phyloP scores from a whole-genome alignment of 2,113 vertebrate genomes.

The Pseudonaja textilis region DNA sequence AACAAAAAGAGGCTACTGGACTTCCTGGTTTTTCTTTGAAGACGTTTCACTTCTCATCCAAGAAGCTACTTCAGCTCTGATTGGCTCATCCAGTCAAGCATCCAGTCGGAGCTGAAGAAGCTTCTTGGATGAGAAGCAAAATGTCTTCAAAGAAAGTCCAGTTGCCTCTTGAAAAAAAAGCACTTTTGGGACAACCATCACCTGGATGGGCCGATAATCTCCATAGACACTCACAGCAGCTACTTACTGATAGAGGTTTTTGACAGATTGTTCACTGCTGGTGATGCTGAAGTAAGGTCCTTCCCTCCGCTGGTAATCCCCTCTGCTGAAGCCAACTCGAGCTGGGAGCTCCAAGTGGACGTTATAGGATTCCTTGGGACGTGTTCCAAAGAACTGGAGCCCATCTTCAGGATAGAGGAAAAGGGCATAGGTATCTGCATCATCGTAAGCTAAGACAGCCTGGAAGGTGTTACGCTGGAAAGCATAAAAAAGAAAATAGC shows the following conservation, averaged over 20 bases:
- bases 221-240: no score
- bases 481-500: not conserved
- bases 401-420: constrained; percentile 88
- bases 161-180: no score
- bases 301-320: constrained; percentile 76
- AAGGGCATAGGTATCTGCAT: constrained; percentile 80
- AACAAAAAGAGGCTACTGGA: no score
- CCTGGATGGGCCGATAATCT: no score
- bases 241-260: constrained; percentile 85
- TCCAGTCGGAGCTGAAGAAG: no score
- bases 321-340: constrained; percentile 90
- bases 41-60: no score
- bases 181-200: no score
- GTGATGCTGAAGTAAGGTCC: constrained; percentile 84
- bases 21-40: no score
- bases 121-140: no score
- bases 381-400: constrained; percentile 88
- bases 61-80: no score
- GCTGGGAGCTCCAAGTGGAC: constrained; percentile 90
- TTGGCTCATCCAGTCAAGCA: no score
- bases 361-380: constrained; percentile 89
- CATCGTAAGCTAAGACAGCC: constrained; percentile 82
- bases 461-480: constrained; percentile 94
- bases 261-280: constrained; percentile 79
- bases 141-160: no score